phyloP scores from a whole-genome alignment of 2,113 vertebrate genomes.

The Poeciliopsis prolifica region DNA sequence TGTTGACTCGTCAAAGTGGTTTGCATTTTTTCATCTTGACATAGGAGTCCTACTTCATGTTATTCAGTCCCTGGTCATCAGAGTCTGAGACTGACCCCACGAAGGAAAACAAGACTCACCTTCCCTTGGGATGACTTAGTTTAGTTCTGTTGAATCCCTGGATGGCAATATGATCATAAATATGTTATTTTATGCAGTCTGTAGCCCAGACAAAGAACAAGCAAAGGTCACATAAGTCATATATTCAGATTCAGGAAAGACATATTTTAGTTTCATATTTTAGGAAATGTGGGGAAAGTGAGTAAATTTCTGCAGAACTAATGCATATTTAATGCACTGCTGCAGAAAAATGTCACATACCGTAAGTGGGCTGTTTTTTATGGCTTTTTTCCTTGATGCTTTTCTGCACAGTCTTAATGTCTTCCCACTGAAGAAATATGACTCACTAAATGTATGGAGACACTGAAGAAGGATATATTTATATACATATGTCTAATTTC shows the following conservation, averaged over 20 bases:
- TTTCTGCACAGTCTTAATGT: neutral
- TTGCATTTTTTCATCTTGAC: neutral
- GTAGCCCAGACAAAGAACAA: neutral
- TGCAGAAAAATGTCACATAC: neutral
- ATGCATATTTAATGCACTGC: neutral
- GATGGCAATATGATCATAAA: neutral
- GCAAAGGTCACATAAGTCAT: neutral
- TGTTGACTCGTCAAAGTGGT: neutral
- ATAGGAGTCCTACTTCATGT: neutral
- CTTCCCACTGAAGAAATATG: neutral
- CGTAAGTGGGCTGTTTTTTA: neutral
- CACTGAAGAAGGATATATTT: neutral
- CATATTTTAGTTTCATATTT: neutral
- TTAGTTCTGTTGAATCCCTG: neutral
- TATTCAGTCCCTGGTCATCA: neutral
- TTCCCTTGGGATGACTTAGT: neutral
- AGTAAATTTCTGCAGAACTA: neutral
- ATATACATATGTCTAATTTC: neutral
- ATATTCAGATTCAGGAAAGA: neutral
- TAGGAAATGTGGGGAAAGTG: neutral
- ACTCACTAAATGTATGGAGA: neutral
- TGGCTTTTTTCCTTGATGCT: neutral
- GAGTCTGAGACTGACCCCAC: neutral
- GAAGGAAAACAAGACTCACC: neutral
- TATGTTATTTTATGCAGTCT: neutral